Evolutionary conservation across 2,888 invertebrate species (phyloP).

Genomic region (Brachypalpus laphriformis): DNA sequence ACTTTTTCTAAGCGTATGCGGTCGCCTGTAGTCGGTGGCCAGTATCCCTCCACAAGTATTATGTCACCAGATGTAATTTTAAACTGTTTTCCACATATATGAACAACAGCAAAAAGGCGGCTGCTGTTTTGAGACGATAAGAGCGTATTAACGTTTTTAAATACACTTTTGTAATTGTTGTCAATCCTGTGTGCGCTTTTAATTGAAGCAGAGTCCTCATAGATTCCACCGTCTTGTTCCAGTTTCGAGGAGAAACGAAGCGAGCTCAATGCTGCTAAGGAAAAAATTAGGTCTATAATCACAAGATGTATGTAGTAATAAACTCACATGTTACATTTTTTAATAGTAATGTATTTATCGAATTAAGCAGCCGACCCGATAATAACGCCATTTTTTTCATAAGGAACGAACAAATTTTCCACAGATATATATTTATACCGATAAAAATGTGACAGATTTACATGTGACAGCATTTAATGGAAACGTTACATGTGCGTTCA

Average conservation of each 20-base stretch:
- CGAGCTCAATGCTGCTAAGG: conserved; percentile 19
- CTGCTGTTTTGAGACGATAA: conserved; percentile 77
- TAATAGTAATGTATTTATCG: not conserved
- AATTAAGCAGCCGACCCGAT: not conserved
- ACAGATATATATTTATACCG: not conserved
- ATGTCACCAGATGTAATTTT: conserved; percentile 94
- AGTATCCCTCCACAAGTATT: conserved; percentile 91
- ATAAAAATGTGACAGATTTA: not conserved
- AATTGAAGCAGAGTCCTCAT: not conserved
- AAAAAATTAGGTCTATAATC: not conserved
- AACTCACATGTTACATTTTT: conserved; percentile 31
- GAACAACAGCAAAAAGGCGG: conserved; percentile 89
- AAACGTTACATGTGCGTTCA: not conserved
- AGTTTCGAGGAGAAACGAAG: conserved; percentile 8
- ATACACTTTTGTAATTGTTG: conserved; percentile 76
- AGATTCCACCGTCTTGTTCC: not conserved
- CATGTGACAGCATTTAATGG: not conserved
- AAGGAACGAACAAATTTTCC: not conserved
- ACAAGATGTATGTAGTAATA: not conserved
- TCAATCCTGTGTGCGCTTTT: not conserved
- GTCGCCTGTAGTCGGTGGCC: conserved; percentile 92
- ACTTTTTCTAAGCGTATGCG: conserved; percentile 92
- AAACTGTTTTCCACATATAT: conserved; percentile 92
- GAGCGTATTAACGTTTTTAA: conserved; percentile 78
- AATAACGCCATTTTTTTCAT: conserved; percentile 30